Evolutionary conservation across 2,888 invertebrate genomes (phyloP), one percentile per base, ranked within the genome.

Genomic region (Chaetogeoica ovagalla): DNA sequence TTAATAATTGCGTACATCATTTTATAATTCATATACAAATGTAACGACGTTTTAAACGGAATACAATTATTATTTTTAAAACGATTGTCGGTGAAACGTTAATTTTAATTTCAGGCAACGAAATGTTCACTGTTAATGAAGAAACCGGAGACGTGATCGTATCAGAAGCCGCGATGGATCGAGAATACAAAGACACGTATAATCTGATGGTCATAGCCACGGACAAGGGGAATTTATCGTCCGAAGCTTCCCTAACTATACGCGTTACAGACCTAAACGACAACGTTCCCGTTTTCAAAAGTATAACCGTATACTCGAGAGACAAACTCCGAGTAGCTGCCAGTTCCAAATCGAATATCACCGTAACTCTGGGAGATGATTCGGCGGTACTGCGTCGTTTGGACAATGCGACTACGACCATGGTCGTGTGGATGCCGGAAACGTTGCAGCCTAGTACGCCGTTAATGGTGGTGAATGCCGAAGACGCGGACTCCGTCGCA

Each of bases 241-340:
- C 92, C 1, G 91, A 92, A 85, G 91, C 92, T 0, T 90, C 91
- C 84, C 85, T 96, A 13, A 90, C 89, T 0, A 90, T 96, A 66
- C 88, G 87, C 0, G 87, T 95, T 39, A 89, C 91, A 7, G 96
- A 96, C 85, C 91, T 91, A 84, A 96, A 96, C 85, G 95, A 95
- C 85, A 94, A 94, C 85, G 85, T 90, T 19, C 94, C 94, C 0
- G 88, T 88, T 73, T 93, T 93, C 84, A 89, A 89, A 79, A 90
- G 92, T 84, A 90, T 94, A 83, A 88, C 90, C 0, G 90, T 94
- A 59, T 90, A 91, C 7, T n/a, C 71, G 9, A 71, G 63, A 23
- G 79, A 79, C 1, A 79, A 79, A n/a, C 30, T 79, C 6, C 30
- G 70, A 15, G 70, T 63, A 1, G 63, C 79, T 4, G 79, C 48